A percentile compares a stretch with the other conserved stretches of the same genome.
Evolutionary conservation across 2,113 vertebrate species (phyloP).

Genomic region (Sardina pilchardus): DNA sequence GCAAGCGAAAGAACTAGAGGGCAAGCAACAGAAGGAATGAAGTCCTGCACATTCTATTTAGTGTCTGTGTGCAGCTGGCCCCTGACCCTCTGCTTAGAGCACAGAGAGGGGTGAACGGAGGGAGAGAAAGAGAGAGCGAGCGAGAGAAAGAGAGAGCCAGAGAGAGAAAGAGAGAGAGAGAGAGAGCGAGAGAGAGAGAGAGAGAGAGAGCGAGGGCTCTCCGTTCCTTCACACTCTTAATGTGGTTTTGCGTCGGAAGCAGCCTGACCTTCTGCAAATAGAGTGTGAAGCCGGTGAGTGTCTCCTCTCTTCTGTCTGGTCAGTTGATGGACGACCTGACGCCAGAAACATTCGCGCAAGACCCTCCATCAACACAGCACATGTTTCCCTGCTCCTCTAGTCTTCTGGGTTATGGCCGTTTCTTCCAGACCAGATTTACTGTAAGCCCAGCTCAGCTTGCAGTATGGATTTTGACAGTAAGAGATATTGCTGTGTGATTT

Average conservation of each 20-base stretch:
- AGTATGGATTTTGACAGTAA: too few relatives aligned
- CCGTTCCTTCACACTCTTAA: background rate
- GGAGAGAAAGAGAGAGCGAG: conserved; percentile 23
- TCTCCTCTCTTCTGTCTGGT: background rate
- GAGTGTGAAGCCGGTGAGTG: background rate
- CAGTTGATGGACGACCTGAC: background rate
- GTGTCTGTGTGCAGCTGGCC: conserved; percentile 49
- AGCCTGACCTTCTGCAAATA: background rate
- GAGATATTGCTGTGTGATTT: background rate
- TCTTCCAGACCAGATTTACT: too few relatives aligned
- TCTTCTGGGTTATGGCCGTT: too few relatives aligned
- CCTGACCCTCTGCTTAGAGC: conserved; percentile 42
- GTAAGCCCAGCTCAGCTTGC: too few relatives aligned
- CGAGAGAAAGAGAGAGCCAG: background rate
- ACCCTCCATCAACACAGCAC: background rate
- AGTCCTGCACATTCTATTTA: conserved; percentile 11
- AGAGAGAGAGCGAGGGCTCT: conserved; percentile 15
- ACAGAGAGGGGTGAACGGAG: conserved; percentile 7
- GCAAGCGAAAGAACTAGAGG: background rate
- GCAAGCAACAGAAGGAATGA: background rate
- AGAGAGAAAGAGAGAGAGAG: conserved; percentile 10
- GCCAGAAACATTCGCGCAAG: background rate
- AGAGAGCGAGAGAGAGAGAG: conserved; percentile 18
- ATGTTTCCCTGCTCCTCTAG: too few relatives aligned
- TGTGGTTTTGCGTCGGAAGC: background rate